phyloP scores from a whole-genome alignment of 1,140 invertebrate genomes.

The Ooceraea biroi region DNA sequence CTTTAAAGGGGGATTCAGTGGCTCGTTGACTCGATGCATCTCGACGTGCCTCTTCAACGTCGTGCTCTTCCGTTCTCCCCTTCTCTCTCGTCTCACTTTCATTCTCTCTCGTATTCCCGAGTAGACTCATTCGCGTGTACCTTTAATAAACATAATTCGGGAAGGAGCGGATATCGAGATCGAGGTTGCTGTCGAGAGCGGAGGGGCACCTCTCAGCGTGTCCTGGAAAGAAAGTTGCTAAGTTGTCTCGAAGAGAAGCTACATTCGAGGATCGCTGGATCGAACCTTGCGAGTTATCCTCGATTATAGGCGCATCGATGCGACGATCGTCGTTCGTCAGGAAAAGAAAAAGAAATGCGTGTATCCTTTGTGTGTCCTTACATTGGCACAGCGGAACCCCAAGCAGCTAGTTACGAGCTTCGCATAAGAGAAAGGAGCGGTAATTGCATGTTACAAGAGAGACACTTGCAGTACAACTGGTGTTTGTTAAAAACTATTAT shows the following conservation, averaged over 20 bases:
- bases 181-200: slow-evolving; percentile 13
- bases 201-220: slow-evolving; percentile 13
- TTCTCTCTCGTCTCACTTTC: not conserved
- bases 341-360: slow-evolving; percentile 64
- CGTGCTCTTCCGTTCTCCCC: not conserved
- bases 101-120: not conserved
- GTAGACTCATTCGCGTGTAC: not conserved
- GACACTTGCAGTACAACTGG: slow-evolving; percentile 67
- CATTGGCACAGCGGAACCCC: slow-evolving; percentile 83
- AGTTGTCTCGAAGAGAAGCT: slow-evolving; percentile 10
- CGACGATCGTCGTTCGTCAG: slow-evolving; percentile 34
- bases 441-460: slow-evolving; percentile 79
- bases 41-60: slow-evolving; percentile 36
- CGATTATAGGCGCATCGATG: slow-evolving; percentile 52
- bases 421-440: slow-evolving; percentile 79
- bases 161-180: not conserved
- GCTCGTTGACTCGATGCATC: slow-evolving; percentile 9
- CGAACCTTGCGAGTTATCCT: slow-evolving; percentile 13
- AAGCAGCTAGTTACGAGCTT: slow-evolving; percentile 85
- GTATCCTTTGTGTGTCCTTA: slow-evolving; percentile 80
- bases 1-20: slow-evolving; percentile 18
- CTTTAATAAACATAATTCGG: slow-evolving; percentile 27
- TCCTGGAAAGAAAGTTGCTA: slow-evolving; percentile 60
- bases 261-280: slow-evolving; percentile 46
- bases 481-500: not conserved